Evolutionary conservation across 2,888 invertebrate species (phyloP), one percentile per base, ranked within the genome.

Genomic region (Meiosimyza decipiens): DNA sequence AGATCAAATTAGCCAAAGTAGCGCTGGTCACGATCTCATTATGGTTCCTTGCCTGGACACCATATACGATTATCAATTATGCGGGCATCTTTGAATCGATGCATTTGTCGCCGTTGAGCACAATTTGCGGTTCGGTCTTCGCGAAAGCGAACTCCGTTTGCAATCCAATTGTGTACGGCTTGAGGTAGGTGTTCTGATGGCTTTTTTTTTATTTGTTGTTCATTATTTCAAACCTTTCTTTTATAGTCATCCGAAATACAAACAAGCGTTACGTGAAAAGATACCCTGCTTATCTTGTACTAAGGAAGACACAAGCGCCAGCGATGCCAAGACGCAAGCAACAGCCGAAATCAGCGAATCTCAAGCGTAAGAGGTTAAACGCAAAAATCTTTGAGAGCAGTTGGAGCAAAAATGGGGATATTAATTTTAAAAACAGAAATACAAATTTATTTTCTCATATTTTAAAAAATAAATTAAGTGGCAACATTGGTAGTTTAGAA

Each of bases 11-110:
- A 74, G 90, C 90, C 71, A 90, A 90, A 82, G 89, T 89, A 51
- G 91, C 92, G 9, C 81, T 92, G 77, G 89, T 89, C 74, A 91
- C 91, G 73, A 90, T 92, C 75, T 87, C 90, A 0, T 82, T 92
- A 65, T 92, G 91, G 90, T 89, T 91, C 79, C 85, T 91, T 78
- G 91, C 92, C 16, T 92, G 92, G 92, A 90, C 90, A 12, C 91
- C 91, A 2, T 91, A 91, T 78, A 87, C 91, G 85, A 80, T 89
- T 60, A 88, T 90, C 72, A 89, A 90, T 75, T 88, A 88, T 77
- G 84, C 88, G 67, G 90, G 90, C 63, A 86, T 89, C 76, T 89
- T 89, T 76, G 86, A 88, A 75, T 85, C 88, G 33, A 82, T 86
- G 77, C 83, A 84, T 72, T 84, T 90, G 70, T 88, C 88, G 75